Evolutionary conservation across 2,888 invertebrate species (phyloP).

Genomic region (Acrobasis consociella): DNA sequence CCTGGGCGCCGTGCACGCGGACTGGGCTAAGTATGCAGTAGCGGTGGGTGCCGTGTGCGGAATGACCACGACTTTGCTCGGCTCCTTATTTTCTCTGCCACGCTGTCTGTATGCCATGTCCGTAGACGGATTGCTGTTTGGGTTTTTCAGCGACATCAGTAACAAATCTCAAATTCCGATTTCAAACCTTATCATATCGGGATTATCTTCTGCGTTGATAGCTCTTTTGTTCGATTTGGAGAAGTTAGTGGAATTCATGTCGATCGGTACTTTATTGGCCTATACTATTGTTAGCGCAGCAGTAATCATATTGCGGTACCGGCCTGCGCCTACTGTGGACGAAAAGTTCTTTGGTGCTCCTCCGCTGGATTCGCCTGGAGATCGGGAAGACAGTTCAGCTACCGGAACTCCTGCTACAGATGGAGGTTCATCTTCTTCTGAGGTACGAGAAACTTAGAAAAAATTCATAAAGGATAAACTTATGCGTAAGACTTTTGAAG

Average conservation of each 20-base stretch:
- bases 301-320: constrained; percentile 92
- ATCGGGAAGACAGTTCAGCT: constrained; percentile 84
- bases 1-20: constrained; percentile 87
- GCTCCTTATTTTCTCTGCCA: constrained; percentile 93
- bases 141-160: constrained; percentile 89
- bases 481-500: background rate
- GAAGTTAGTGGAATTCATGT: constrained; percentile 96
- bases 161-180: constrained; percentile 91
- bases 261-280: constrained; percentile 93
- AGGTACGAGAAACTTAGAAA: constrained; percentile 49
- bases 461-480: background rate
- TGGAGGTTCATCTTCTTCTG: constrained; percentile 82
- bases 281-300: constrained; percentile 96
- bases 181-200: constrained; percentile 89
- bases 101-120: constrained; percentile 96
- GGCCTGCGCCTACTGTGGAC: constrained; percentile 81
- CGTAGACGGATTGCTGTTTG: constrained; percentile 92
- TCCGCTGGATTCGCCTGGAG: constrained; percentile 79
- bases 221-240: constrained; percentile 94
- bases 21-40: constrained; percentile 93
- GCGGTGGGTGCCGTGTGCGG: constrained; percentile 94
- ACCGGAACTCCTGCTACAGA: constrained; percentile 84
- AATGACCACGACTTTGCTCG: constrained; percentile 95
- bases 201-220: constrained; percentile 88
- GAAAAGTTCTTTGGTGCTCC: constrained; percentile 73